Evolutionary conservation across 2,797 vertebrate genomes (phyloP).

Genomic region (Gadopsis marmoratus): DNA sequence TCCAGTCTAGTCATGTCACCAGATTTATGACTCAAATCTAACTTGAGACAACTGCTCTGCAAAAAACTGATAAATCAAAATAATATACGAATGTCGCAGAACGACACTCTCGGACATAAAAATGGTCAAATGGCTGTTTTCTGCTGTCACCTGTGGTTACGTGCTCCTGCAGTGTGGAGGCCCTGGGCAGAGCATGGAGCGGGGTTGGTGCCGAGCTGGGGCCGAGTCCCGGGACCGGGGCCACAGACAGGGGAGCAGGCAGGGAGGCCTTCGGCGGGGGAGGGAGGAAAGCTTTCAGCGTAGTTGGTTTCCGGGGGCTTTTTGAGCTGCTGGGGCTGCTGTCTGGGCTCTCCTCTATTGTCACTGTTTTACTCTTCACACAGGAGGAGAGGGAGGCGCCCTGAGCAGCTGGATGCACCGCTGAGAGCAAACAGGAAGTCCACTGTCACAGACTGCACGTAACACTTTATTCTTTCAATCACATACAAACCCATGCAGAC

Average conservation of each 20-base stretch:
- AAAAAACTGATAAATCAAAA: not conserved
- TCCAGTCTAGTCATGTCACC: not conserved
- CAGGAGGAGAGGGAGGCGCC: constrained; percentile 67
- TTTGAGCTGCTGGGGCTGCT: constrained; percentile 28
- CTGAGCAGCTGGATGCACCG: constrained; percentile 71
- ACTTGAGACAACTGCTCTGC: not conserved
- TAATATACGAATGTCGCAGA: not conserved
- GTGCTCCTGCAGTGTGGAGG: constrained; percentile 45
- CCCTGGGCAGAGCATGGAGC: constrained; percentile 24
- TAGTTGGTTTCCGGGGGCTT: constrained; percentile 45
- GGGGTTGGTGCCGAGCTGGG: constrained; percentile 53
- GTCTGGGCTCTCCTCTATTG: constrained; percentile 49
- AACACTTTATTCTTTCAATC: not conserved
- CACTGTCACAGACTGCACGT: not conserved
- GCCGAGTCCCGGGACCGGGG: constrained; percentile 29
- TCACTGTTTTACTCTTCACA: constrained; percentile 52
- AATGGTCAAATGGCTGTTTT: not conserved
- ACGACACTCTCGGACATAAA: not conserved
- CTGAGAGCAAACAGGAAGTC: constrained; percentile 57
- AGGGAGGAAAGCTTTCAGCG: constrained; percentile 63
- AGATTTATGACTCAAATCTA: not conserved
- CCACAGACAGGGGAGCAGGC: constrained; percentile 42
- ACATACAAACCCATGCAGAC: not conserved
- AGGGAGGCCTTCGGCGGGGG: constrained; percentile 64
- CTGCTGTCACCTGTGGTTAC: constrained; percentile 51